phyloP scores from a whole-genome alignment of 1,140 invertebrate genomes.

The Rhagoletis pomonella region DNA sequence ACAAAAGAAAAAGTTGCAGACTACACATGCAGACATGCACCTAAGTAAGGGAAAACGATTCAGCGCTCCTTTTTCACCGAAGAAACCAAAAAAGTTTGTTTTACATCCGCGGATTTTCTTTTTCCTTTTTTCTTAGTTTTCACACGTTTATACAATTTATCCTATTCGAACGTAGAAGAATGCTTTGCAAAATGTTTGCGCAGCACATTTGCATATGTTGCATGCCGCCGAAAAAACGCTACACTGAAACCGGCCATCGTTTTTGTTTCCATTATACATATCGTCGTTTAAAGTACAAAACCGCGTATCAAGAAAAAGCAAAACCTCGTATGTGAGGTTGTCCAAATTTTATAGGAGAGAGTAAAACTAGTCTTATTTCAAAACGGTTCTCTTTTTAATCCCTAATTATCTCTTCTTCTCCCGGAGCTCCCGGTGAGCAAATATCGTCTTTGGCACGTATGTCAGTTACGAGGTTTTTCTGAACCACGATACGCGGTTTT shows the following conservation, averaged over 20 bases:
- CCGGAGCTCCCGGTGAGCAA: too few relatives aligned
- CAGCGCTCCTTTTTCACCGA: not conserved
- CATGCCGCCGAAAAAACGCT: slow-evolving; percentile 1
- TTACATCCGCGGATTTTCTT: not conserved
- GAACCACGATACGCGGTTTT: too few relatives aligned
- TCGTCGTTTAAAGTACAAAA: too few relatives aligned
- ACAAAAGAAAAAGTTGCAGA: not conserved
- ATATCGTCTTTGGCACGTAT: too few relatives aligned
- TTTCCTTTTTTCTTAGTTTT: not conserved
- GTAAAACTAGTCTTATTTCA: too few relatives aligned
- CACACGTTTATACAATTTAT: not conserved
- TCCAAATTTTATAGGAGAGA: too few relatives aligned
- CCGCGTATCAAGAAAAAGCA: too few relatives aligned
- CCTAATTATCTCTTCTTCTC: too few relatives aligned
- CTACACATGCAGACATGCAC: not conserved
- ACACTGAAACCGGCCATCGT: not conserved
- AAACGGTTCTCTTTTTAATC: too few relatives aligned
- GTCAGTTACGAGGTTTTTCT: too few relatives aligned
- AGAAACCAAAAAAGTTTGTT: not conserved
- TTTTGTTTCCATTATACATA: too few relatives aligned
- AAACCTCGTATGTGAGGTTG: too few relatives aligned
- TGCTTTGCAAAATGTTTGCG: not conserved
- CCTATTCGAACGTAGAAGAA: not conserved
- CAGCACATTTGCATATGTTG: slow-evolving; percentile 36
- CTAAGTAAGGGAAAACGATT: not conserved